Evolutionary conservation across 2,113 vertebrate genomes (phyloP), one percentile per base, ranked within the genome.

Genomic region (Heterotis niloticus): DNA sequence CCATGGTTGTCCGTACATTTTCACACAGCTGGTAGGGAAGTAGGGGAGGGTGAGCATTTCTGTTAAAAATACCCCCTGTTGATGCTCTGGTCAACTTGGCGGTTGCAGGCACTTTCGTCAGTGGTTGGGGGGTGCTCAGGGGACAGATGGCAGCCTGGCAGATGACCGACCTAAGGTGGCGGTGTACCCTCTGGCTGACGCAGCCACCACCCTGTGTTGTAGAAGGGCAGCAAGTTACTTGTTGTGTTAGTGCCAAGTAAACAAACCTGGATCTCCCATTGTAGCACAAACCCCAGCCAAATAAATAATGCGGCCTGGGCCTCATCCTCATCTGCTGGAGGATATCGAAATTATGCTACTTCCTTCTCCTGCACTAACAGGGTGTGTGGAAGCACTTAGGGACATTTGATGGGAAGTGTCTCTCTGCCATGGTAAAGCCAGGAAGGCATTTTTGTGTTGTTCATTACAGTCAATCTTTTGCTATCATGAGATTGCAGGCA

Each of bases 121-220:
- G 26, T 5, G 69, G 65, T 44, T 44, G 34, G 26, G 18, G 54
- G 56, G 12, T 5, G 14, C 51, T 70, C 10, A 20, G 10, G 52
- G 56, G 54, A 66, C 77, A 78, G 66, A 70, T 78, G 77, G 67
- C 20, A 20, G 23, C 28, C 77, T 34, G 16, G 56, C 54, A 78
- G 66, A 23, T 34, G 51, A 16, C 17, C 10, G 20, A 4, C n/a
- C 76, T 64, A 72, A 70, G 59, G 69, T 44, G 34, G 26, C 24
- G 54, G 70, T 52, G n/a, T 26, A 75, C 80, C 70, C 78, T 72
- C 54, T 60, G 44, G 18, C 60, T 82, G 78, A 86, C 72, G 80
- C 80, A 82, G 79, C 56, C 44, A 18, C 51, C 79, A 52, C 78
- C 77, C 62, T 28, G n/a, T 26, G 78, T 51, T 79, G 78, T 57